phyloP scores from a whole-genome alignment of 2,888 invertebrate species.

The Caenorhabditis panamensis region DNA sequence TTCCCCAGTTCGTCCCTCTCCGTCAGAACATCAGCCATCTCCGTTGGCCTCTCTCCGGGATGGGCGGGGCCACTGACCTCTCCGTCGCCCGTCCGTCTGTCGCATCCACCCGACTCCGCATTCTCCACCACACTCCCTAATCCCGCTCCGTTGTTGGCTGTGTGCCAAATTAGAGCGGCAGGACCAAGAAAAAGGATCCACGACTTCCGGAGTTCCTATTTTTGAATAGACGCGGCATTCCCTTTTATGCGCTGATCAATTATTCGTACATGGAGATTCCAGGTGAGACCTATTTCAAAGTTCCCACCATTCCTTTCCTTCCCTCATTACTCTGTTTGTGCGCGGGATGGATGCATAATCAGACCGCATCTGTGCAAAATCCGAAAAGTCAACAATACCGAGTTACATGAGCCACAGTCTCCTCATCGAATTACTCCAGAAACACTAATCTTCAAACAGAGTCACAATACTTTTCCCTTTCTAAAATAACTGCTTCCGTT shows the following conservation, averaged over 20 bases:
- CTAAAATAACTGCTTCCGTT: neutral
- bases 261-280: conserved; percentile 58
- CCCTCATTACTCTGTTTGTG: conserved; percentile 33
- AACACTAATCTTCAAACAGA: neutral
- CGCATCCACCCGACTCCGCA: conserved; percentile 53
- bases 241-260: conserved; percentile 31
- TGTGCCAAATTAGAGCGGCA: conserved; percentile 53
- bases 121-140: conserved; percentile 54
- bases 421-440: conserved; percentile 26
- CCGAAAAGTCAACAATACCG: conserved; percentile 61
- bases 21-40: conserved; percentile 42
- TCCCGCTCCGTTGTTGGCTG: conserved; percentile 49
- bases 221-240: neutral
- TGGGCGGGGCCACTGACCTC: conserved; percentile 59
- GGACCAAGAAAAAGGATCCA: conserved; percentile 6
- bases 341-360: conserved; percentile 51
- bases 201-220: conserved; percentile 35
- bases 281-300: conserved; percentile 27
- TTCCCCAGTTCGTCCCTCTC: conserved; percentile 11
- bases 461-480: neutral
- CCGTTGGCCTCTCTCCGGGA: conserved; percentile 14
- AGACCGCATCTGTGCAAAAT: conserved; percentile 57
- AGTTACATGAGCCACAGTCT: conserved; percentile 39
- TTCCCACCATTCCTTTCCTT: neutral
- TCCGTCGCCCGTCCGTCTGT: conserved; percentile 45